These are phyloP conservation scores for Drosophila bipectinata DNA, from an alignment of 1,140 invertebrate genomes.

Conservation along the genomic window DNA sequence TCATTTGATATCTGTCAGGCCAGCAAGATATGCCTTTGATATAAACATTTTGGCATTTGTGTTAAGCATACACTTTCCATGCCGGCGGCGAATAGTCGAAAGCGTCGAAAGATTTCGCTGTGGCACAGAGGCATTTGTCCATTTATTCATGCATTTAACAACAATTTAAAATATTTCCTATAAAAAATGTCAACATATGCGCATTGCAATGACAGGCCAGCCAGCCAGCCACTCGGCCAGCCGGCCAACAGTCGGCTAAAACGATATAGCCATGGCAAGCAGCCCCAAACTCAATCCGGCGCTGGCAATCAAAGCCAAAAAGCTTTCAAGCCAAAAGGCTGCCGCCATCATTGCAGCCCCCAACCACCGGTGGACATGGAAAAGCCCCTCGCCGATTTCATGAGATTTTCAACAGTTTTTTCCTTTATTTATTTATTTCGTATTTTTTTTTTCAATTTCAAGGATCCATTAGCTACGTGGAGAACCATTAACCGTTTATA, in stretches of 20 bases:
- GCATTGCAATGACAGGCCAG: conserved; percentile 67
- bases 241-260: conserved; percentile 29
- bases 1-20: conserved; percentile 67
- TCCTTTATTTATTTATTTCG: conserved; percentile 39
- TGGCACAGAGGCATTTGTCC: conserved; percentile 7
- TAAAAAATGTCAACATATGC: conserved; percentile 77
- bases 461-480: conserved; percentile 8
- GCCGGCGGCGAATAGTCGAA: conserved; percentile 32
- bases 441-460: conserved; percentile 20
- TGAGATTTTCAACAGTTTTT: conserved; percentile 66
- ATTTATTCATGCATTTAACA: conserved; percentile 63
- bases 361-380: conserved; percentile 33
- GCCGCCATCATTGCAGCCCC: conserved; percentile 44
- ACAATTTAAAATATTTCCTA: conserved; percentile 72
- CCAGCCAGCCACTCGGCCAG: conserved; percentile 18
- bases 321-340: conserved; percentile 68
- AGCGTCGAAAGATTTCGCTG: conserved; percentile 22
- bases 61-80: conserved; percentile 57
- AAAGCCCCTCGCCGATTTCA: conserved; percentile 70
- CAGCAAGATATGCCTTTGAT: conserved; percentile 9
- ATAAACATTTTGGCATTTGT: conserved; percentile 60
- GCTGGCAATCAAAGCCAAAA: conserved; percentile 66
- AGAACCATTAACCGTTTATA: not conserved
- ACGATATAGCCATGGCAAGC: conserved; percentile 52
- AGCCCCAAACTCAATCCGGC: conserved; percentile 35